These are phyloP conservation scores for Pterois miles DNA, from an alignment of 2,797 vertebrate genomes.

Conservation along the genomic window DNA sequence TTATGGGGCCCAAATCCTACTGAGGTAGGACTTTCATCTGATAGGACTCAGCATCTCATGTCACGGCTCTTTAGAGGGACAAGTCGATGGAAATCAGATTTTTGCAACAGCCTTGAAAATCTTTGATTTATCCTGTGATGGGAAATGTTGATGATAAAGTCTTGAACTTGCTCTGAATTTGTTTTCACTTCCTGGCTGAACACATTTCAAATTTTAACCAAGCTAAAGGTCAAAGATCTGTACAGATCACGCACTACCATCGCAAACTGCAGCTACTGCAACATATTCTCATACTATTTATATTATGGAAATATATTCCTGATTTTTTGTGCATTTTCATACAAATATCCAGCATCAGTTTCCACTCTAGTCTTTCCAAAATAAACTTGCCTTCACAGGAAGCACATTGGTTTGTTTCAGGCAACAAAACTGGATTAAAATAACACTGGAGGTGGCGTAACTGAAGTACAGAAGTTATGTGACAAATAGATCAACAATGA, in stretches of 20 bases:
- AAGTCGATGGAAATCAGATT: constrained; percentile 20
- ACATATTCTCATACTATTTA: background rate
- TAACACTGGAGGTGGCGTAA: too few species aligned
- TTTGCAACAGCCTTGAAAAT: constrained; percentile 3
- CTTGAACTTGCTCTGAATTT: constrained; percentile 15
- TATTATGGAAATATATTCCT: background rate
- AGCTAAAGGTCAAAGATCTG: background rate
- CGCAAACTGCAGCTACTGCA: background rate
- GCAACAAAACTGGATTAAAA: too few species aligned
- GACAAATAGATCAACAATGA: too few species aligned
- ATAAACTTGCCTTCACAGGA: too few species aligned
- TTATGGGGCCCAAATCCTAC: constrained; percentile 32
- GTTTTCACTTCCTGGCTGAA: background rate
- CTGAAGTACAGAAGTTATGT: too few species aligned
- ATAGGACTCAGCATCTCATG: constrained; percentile 41
- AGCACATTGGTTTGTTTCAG: too few species aligned
- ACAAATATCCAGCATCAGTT: too few species aligned
- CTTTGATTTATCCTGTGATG: constrained; percentile 12
- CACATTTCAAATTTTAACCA: background rate
- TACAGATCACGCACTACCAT: constrained; percentile 12
- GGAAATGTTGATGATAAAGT: background rate
- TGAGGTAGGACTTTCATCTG: constrained; percentile 44
- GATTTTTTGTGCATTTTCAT: too few species aligned
- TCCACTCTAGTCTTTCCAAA: too few species aligned
- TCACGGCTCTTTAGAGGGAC: constrained; percentile 11